Evolutionary conservation across 2,888 invertebrate genomes (phyloP), one percentile per base, ranked within the genome.

Genomic region (Melanargia galathea): DNA sequence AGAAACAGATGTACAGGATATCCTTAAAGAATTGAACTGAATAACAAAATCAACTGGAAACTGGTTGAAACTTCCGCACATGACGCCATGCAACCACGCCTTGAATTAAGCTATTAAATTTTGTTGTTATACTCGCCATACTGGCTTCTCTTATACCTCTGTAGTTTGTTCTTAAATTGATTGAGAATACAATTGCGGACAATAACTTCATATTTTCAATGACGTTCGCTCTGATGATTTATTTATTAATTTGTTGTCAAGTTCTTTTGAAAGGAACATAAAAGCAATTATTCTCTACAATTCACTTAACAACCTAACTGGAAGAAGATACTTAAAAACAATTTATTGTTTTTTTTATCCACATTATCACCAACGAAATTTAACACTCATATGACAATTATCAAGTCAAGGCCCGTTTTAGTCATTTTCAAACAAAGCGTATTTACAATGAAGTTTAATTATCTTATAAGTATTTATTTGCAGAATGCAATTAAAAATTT

Each of bases 381-480:
- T 62, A 61, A 64, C 63, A 64, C 68, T 67, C 67, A 72, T 62
- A 70, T 69, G 65, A 73, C 65, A 67, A 65, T 74, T 72, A 74
- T 73, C 70, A 73, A 69, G 72, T 62, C 68, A 72, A 73, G 71
- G 70, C 65, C 64, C 38, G 64, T 35, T 70, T 65, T 52, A 66
- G 62, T 55, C 62, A 33, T 69, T 59, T 46, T 61, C 51, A 68
- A 70, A 72, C 63, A 69, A 35, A 59, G 43, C 30, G 8, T 64
- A 64, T 68, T 67, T 70, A 66, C 61, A 65, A 62, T 67, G 43
- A 58, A 22, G 62, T 67, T 62, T 64, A 63, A 69, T 64, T 69
- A 69, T 70, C 69, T 63, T 55, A 60, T 60, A n/a, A n/a, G n/a
- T n/a, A 58, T 58, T 62, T 68, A 62, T 64, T 61, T 54, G 48